Evolutionary conservation across 2,888 invertebrate species (phyloP).

Genomic region (Uloborus plumipes): DNA sequence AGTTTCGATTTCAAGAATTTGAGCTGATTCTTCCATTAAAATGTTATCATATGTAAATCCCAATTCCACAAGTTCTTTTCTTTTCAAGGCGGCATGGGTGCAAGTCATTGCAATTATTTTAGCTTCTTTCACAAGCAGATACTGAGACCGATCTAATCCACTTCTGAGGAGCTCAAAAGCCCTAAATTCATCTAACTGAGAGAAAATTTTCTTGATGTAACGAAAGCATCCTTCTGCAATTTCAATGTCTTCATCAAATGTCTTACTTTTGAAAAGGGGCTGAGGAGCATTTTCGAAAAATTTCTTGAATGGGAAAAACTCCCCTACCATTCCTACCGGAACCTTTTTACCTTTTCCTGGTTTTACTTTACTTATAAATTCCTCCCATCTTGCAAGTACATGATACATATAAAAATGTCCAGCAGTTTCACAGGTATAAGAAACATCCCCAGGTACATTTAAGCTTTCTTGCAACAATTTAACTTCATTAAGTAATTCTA

Average conservation of each 20-base stretch:
- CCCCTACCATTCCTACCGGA: conserved; percentile 75
- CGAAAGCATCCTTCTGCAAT: conserved; percentile 93
- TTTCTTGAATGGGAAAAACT: conserved; percentile 92
- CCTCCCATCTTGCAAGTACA: conserved; percentile 90
- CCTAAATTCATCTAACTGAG: conserved; percentile 96
- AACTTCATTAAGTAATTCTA: conserved; percentile 90
- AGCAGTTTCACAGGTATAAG: conserved; percentile 98
- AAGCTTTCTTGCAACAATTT: conserved; percentile 89
- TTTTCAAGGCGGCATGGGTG: conserved; percentile 97
- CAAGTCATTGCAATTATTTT: conserved; percentile 99
- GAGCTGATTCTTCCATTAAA: conserved; percentile 98
- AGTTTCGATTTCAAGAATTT: conserved; percentile 99
- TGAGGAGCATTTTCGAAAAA: conserved; percentile 95
- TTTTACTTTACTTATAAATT: conserved; percentile 80
- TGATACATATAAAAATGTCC: conserved; percentile 98
- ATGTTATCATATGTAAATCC: conserved; percentile 99
- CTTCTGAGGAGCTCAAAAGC: conserved; percentile 97
- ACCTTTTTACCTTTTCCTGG: conserved; percentile 70
- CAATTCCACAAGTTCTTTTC: conserved; percentile 94
- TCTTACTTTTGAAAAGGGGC: conserved; percentile 86
- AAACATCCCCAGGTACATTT: conserved; percentile 87
- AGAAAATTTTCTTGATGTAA: conserved; percentile 95
- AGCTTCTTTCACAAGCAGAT: conserved; percentile 96
- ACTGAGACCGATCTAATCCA: conserved; percentile 95
- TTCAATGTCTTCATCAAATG: conserved; percentile 85